Evolutionary conservation across 1,140 invertebrate genomes (phyloP).

Genomic region (Danaus melanippus): DNA sequence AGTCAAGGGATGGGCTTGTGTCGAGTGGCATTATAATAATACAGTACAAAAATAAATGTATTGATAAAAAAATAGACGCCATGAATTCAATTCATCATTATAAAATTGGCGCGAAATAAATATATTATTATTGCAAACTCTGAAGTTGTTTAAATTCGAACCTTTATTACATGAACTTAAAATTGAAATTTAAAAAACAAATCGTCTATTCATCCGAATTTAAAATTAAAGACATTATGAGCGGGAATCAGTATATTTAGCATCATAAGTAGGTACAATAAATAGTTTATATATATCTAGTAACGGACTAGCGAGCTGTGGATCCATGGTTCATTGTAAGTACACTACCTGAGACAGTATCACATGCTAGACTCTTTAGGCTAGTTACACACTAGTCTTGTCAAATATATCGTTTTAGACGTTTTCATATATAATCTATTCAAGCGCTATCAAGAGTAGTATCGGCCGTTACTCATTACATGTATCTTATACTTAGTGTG

Average conservation of each 20-base stretch:
- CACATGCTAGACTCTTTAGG: too few relatives aligned
- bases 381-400: too few relatives aligned
- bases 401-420: too few relatives aligned
- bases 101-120: too few relatives aligned
- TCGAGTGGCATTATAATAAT: conserved; percentile 80
- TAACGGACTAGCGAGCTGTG: conserved; percentile 41
- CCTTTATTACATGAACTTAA: neutral
- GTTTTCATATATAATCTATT: too few relatives aligned
- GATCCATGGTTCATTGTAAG: conserved; percentile 7
- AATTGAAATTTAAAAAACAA: too few relatives aligned
- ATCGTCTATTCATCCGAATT: neutral
- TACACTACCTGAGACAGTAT: too few relatives aligned
- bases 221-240: conserved; percentile 29
- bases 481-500: too few relatives aligned
- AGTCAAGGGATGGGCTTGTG: conserved; percentile 76
- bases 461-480: too few relatives aligned
- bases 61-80: neutral
- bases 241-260: conserved; percentile 51
- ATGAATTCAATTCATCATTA: too few relatives aligned
- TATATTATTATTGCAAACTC: neutral
- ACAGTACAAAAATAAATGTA: conserved; percentile 13
- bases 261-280: conserved; percentile 40
- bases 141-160: conserved; percentile 2
- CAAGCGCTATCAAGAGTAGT: too few relatives aligned
- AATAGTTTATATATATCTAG: conserved; percentile 21